Evolutionary conservation across 2,113 vertebrate genomes (phyloP), one percentile per base, ranked within the genome.

Genomic region (Trogon surrucura): DNA sequence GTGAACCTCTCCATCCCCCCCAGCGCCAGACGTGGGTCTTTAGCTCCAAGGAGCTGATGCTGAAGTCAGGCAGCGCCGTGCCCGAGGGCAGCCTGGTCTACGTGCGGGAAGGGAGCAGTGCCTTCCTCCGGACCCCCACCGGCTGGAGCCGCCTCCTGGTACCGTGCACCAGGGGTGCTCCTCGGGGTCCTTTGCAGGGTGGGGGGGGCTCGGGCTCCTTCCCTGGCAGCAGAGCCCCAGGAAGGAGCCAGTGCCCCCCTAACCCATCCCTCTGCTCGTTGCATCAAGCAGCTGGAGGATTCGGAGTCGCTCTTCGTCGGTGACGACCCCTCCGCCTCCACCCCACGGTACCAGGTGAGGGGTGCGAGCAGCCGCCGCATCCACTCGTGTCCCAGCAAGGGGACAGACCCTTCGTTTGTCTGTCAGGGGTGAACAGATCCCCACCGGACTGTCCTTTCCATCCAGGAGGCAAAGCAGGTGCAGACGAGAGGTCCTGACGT

Each of bases 131-230:
- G 60, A 97, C 96, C 21, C 70, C 74, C 50, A 32, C 57, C 0
- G 97, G 96, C 75, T 98, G 97, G 97, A 97, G 96, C 88, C 96
- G 96, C 56, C 90, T 97, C 45, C 81, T 95, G 96, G 97, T 97
- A 96, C 21, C 0, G 4, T 56, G 66, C 25, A 11, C 1, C 1
- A 1, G 25, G 69, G 69, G 19, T 1, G 2, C 16, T 41, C 66
- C 72, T 44, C 1, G 3, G 75, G 75, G 34, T 38, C 20, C 45
- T 30, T 50, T 0, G 0, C 6, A 34, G 58, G 32, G 54, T 11
- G 30, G 36, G 22, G 30, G 30, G 30, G 47, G 16, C 36, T 4
- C 4, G 2, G 71, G n/a, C 53, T 58, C 19, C 62, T 57, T 32
- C 47, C 25, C 38, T 18, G 73, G 60, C 29, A 50, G 61, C 58